Evolutionary conservation across 2,888 invertebrate genomes (phyloP), one percentile per base, ranked within the genome.

Genomic region (Pseudococcus longispinus): DNA sequence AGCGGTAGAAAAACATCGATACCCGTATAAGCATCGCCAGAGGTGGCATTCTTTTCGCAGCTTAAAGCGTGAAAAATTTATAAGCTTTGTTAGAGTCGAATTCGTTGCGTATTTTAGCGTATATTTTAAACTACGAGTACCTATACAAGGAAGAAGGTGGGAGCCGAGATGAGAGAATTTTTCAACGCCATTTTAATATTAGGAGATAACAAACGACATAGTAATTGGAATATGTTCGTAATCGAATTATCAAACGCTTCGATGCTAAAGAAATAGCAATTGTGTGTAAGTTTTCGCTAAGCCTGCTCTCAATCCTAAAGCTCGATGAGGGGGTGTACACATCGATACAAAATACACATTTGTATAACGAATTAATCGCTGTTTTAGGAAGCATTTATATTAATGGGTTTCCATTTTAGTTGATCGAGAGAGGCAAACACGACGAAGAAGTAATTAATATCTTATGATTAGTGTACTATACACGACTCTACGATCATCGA

Each of bases 21-120:
- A 37, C 37, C 5, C 37, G 51, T 51, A 44, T 44, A 46, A 3
- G 3, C 2, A n/a, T n/a, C 55, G 13, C 51, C 51, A n/a, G 8
- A 60, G 23, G 23, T 3, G n/a, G 55, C 23, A 20, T 60, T 60
- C 11, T 20, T 60, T 1, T 23, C 23, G 60, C 29, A 13, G 29
- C 29, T 65, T 15, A 29, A 70, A 70, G 29, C 70, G 70, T 70
- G 70, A 70, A 70, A 70, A 70, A 70, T 70, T 70, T 70, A 70
- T 18, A 29, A 70, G 32, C 70, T 70, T 70, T 70, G 70, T 70
- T 70, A 18, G 18, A 29, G 70, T 32, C 70, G 29, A 26, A 32
- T 26, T 70, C 9, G 26, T 29, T 32, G 70, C 26, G 70, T 15
- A 70, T 29, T 65, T 26, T 26, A 65, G 65, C 65, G 26, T 26